A percentile compares a stretch with the other conserved stretches of the same genome.
Evolutionary conservation across 1,140 invertebrate genomes (phyloP).

Genomic region (Drosophila suzukii): DNA sequence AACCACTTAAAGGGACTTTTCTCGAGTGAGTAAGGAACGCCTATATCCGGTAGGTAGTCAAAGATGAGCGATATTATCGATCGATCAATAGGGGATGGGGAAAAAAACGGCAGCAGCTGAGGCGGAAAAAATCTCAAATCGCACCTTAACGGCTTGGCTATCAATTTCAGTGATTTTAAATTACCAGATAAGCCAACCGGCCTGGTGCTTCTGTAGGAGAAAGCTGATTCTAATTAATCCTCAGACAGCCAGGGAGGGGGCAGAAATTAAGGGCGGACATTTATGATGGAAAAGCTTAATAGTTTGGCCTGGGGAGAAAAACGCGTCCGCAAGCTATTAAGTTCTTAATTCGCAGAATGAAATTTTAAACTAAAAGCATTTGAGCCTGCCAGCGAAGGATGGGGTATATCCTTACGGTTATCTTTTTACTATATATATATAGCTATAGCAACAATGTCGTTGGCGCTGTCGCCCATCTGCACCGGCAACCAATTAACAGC

Average conservation of each 20-base stretch:
- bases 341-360: constrained; percentile 76
- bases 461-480: constrained; percentile 52
- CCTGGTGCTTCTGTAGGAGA: constrained; percentile 3
- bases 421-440: constrained; percentile 1
- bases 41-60: neutral
- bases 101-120: constrained; percentile 17
- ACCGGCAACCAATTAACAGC: constrained; percentile 77
- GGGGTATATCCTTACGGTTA: constrained; percentile 56
- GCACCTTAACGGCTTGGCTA: constrained; percentile 42
- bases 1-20: constrained; percentile 4
- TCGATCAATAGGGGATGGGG: neutral
- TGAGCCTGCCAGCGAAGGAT: constrained; percentile 40
- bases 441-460: constrained; percentile 32
- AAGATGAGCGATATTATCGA: constrained; percentile 15
- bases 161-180: constrained; percentile 70
- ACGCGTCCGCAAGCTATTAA: constrained; percentile 66
- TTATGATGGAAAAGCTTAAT: constrained; percentile 62
- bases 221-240: constrained; percentile 44
- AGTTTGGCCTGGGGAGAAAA: constrained; percentile 53
- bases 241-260: constrained; percentile 1
- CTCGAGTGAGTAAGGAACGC: neutral
- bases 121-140: constrained; percentile 49
- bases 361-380: constrained; percentile 80
- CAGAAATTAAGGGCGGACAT: constrained; percentile 2
- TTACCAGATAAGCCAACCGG: constrained; percentile 28